Percentiles rank a stretch among this genome's conserved stretches.
Evolutionary conservation across 2,113 vertebrate species (phyloP).

Genomic region (Pelvicachromis taeniatus): DNA sequence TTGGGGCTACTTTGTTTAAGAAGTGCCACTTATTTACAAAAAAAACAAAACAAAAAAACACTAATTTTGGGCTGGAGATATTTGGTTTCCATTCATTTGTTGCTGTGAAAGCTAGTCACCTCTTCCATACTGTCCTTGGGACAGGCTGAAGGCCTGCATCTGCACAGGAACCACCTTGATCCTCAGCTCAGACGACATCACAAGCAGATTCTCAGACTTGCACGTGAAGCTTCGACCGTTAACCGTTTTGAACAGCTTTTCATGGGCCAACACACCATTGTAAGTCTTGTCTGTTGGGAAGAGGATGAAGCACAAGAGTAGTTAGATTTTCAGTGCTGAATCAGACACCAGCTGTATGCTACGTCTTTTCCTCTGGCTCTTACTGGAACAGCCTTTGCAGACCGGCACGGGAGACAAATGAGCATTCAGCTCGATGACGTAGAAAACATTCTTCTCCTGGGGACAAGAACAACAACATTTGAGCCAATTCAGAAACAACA

Average conservation of each 20-base stretch:
- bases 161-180: constrained; percentile 74
- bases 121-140: constrained; percentile 69
- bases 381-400: constrained; percentile 62
- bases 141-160: constrained; percentile 82
- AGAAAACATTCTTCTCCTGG: constrained; percentile 74
- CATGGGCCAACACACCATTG: constrained; percentile 26
- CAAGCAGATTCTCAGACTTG: constrained; percentile 65
- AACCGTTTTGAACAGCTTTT: constrained; percentile 70
- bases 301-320: not conserved
- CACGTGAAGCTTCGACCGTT: constrained; percentile 79
- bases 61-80: not conserved
- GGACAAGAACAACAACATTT: not conserved
- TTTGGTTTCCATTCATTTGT: not conserved
- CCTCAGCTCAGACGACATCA: constrained; percentile 62
- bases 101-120: constrained; percentile 63
- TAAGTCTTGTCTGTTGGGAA: constrained; percentile 45
- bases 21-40: not conserved
- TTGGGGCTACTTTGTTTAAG: not conserved
- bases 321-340: not conserved
- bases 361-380: not conserved
- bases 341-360: not conserved
- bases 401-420: constrained; percentile 43
- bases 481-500: not conserved
- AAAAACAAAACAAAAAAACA: too few relatives aligned
- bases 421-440: constrained; percentile 66